A percentile compares a stretch with the other conserved stretches of the same genome.
phyloP scores from a whole-genome alignment of 2,797 vertebrate species.

The Apodemus agrarius region DNA sequence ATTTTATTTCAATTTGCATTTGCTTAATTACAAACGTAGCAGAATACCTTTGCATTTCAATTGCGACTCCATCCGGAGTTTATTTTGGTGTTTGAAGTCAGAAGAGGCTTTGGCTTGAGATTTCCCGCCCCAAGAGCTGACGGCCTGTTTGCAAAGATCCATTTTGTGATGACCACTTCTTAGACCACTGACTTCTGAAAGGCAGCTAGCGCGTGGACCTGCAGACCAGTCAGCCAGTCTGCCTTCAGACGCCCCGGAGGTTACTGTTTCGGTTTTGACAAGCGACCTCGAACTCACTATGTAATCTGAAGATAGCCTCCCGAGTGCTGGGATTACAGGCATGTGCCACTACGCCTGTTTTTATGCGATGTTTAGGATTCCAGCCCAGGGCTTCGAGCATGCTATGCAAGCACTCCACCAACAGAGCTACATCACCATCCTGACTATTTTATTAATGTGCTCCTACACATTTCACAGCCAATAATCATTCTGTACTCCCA shows the following conservation, averaged over 20 bases:
- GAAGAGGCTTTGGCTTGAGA: conserved; percentile 7
- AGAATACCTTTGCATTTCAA: conserved; percentile 66
- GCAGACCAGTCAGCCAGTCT: not conserved
- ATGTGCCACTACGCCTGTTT: too few relatives aligned
- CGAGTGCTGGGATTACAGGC: not conserved
- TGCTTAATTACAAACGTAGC: conserved; percentile 45
- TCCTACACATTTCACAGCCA: not conserved
- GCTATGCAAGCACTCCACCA: not conserved
- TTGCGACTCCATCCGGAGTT: conserved; percentile 63
- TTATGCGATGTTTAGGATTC: not conserved
- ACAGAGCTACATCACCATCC: too few relatives aligned
- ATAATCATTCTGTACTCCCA: not conserved
- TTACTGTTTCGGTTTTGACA: not conserved
- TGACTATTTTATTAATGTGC: not conserved
- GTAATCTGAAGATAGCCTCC: not conserved
- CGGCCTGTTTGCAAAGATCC: not conserved
- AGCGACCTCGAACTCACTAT: not conserved
- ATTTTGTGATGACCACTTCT: not conserved
- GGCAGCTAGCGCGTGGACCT: not conserved
- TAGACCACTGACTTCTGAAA: not conserved
- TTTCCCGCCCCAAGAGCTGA: not conserved
- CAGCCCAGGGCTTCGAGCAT: not conserved
- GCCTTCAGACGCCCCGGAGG: not conserved
- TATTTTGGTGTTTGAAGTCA: conserved; percentile 49
- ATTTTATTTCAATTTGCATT: conserved; percentile 47